These are phyloP conservation scores for Carcharodon carcharias DNA, from an alignment of 2,797 vertebrate genomes.

Conservation along the genomic window DNA sequence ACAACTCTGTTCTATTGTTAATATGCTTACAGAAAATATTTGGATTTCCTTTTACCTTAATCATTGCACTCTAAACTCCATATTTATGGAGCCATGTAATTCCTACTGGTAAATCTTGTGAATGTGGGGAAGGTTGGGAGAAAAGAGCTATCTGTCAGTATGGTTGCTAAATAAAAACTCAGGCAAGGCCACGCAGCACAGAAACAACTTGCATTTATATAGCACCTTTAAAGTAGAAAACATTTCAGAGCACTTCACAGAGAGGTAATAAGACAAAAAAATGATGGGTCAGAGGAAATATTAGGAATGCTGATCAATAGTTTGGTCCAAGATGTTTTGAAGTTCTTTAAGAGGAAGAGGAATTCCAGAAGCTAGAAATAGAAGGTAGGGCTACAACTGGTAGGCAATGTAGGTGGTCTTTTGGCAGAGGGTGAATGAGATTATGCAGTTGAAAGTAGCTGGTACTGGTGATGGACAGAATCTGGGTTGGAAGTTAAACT, in stretches of 20 bases:
- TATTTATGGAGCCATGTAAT: neutral
- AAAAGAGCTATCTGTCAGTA: no score
- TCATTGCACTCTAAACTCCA: neutral
- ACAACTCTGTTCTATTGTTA: no score
- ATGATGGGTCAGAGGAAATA: neutral
- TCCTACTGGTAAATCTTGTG: neutral
- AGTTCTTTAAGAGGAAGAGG: neutral
- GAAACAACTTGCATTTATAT: neutral
- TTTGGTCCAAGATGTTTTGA: neutral
- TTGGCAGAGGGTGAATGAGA: neutral
- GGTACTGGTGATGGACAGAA: neutral
- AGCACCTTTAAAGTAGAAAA: neutral
- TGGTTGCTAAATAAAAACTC: neutral
- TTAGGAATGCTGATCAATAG: no score
- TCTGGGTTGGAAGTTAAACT: neutral
- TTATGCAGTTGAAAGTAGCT: neutral
- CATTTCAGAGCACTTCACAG: neutral
- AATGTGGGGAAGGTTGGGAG: neutral
- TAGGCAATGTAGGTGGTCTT: neutral
- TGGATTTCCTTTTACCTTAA: no score
- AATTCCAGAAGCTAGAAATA: neutral
- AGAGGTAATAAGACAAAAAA: neutral
- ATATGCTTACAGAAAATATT: no score
- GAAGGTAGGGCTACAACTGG: neutral
- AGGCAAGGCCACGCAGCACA: neutral